Percentiles rank a stretch among this genome's conserved stretches.
phyloP scores from a whole-genome alignment of 2,888 invertebrate genomes.

The Folsomia manolachei region DNA sequence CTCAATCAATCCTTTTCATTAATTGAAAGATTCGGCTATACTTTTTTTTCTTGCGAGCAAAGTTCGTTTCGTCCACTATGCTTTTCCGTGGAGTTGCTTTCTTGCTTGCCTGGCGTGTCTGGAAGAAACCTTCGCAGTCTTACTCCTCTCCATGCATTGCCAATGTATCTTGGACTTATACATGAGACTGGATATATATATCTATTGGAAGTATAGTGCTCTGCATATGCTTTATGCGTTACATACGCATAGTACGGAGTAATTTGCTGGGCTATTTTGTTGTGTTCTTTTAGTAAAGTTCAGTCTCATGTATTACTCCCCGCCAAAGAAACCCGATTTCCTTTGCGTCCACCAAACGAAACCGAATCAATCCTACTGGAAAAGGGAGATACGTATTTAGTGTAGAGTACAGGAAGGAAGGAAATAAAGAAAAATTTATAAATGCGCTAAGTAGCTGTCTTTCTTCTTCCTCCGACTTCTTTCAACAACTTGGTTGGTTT shows the following conservation, averaged over 20 bases:
- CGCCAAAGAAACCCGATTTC: background rate
- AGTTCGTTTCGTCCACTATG: background rate
- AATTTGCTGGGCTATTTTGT: too few species aligned
- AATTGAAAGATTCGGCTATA: conserved; percentile 13
- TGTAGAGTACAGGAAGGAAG: too few species aligned
- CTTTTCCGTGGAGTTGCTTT: conserved; percentile 6
- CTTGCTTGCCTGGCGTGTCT: background rate
- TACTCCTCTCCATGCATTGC: too few species aligned
- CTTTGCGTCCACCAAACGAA: too few species aligned
- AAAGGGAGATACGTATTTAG: background rate
- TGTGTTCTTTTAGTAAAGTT: background rate
- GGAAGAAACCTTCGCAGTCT: too few species aligned
- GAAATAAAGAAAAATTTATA: background rate
- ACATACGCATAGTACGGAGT: too few species aligned
- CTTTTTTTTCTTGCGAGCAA: background rate
- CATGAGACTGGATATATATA: background rate
- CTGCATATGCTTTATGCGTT: too few species aligned
- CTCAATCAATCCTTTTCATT: conserved; percentile 21
- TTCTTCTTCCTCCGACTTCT: background rate
- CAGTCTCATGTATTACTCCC: background rate
- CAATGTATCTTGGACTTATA: background rate
- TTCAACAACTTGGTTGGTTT: background rate
- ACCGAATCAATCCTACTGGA: background rate
- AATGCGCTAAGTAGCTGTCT: background rate
- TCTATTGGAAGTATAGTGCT: background rate